Percentiles rank a stretch among this genome's conserved stretches.
phyloP scores from a whole-genome alignment of 2,797 vertebrate species.

The Gobionotothen gibberifrons region DNA sequence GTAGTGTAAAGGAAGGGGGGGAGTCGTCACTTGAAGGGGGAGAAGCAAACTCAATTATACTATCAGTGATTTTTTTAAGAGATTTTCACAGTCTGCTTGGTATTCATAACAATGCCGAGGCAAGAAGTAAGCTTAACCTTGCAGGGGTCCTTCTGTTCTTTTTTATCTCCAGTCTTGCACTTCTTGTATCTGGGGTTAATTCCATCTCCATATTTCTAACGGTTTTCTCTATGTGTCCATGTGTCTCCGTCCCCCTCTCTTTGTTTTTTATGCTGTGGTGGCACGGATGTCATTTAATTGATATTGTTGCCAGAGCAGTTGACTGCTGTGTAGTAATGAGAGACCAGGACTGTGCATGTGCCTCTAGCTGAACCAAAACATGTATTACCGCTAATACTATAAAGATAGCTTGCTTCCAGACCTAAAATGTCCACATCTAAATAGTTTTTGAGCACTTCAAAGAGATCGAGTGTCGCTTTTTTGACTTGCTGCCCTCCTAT shows the following conservation, averaged over 20 bases:
- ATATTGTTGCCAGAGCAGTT: constrained; percentile 57
- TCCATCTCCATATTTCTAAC: constrained; percentile 26
- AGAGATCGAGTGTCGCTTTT: constrained; percentile 28
- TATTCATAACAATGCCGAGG: constrained; percentile 40
- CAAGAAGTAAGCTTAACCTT: constrained; percentile 15
- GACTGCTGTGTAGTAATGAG: constrained; percentile 67
- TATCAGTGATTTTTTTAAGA: constrained; percentile 1
- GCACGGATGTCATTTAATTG: constrained; percentile 50
- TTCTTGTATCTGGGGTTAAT: constrained; percentile 12
- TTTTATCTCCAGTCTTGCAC: constrained; percentile 17
- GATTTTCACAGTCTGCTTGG: constrained; percentile 27
- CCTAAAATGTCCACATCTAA: constrained; percentile 45
- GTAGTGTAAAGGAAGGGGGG: constrained; percentile 9
- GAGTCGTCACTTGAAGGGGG: constrained; percentile 36
- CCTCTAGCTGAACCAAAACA: constrained; percentile 76
- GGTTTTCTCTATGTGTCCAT: constrained; percentile 12
- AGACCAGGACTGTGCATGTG: constrained; percentile 54
- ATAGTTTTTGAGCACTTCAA: constrained; percentile 49
- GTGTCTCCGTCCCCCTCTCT: constrained; percentile 14
- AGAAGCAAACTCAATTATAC: constrained; percentile 41
- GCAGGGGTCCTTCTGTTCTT: constrained; percentile 12
- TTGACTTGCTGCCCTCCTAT: constrained; percentile 11
- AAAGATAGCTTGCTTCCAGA: constrained; percentile 49
- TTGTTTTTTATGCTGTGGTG: constrained; percentile 38
- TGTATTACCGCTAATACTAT: constrained; percentile 73